Evolutionary conservation across 2,888 invertebrate species (phyloP), one percentile per base, ranked within the genome.

Genomic region (Drosophila percnosoma): DNA sequence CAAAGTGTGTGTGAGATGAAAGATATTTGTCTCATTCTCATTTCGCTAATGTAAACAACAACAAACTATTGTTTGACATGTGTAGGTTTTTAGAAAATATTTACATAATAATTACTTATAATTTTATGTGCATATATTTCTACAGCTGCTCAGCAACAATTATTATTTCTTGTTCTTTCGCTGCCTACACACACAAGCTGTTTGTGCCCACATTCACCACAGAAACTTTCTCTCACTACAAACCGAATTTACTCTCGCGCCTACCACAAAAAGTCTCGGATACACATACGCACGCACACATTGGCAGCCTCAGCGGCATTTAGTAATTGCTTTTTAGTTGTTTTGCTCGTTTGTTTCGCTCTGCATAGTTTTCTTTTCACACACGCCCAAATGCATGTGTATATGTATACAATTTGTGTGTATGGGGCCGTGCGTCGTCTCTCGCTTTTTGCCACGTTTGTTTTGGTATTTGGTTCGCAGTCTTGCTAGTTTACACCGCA

Each of bases 271-370:
- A 45, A 53, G 45, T 58, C 70, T 55, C 59, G 21, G 27, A 34
- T 33, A 18, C 21, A 8, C 76, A 57, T 54, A 27, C 60, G 24
- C 31, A 68, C 36, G 31, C 49, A 62, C 24, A 42, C 51, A 45
- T 45, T 24, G 24, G 51, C 55, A 71, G 36, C 27, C 42, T 36
- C 55, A 31, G 58, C 68, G 61, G 60, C 65, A 64, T 27, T 64
- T 68, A 45, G 49, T 80, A 84, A 87, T 90, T 88, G 74, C 83
- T 83, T 85, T 77, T 90, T 86, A 85, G 89, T 86, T 85, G 85
- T 90, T 90, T 85, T 85, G 85, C 90, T 85, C 86, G 83, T 86
- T 77, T 82, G 80, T 51, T 85, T 88, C 80, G 89, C 71, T 82
- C 68, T 48, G 68, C 64, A 77, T 84, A 87, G 78, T 82, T 84